Conservation (phyloP, 2,888 invertebrate genomes). For the Eupithecia abbreviata region DNA sequence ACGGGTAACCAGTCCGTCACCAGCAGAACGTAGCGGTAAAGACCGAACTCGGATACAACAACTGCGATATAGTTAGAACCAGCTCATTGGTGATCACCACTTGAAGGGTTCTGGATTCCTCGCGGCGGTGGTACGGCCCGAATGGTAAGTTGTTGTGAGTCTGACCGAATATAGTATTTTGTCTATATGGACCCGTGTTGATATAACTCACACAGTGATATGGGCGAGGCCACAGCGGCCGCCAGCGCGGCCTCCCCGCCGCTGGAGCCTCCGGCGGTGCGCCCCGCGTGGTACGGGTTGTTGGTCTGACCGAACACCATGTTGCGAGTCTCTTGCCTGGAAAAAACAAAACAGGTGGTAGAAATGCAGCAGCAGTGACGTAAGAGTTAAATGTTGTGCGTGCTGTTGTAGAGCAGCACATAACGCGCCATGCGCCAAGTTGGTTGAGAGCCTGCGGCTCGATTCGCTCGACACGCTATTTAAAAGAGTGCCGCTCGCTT, state of each 20-base stretch:
- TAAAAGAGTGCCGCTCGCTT: neutral
- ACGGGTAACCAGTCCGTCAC: too few species aligned
- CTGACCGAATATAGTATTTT: conserved; percentile 86
- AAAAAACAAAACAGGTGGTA: neutral
- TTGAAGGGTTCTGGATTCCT: too few species aligned
- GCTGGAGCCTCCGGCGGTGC: conserved; percentile 96
- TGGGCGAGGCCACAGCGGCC: conserved; percentile 90
- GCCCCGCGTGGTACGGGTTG: conserved; percentile 95
- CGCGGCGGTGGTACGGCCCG: too few species aligned
- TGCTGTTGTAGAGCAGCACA: too few species aligned
- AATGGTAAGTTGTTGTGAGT: conserved; percentile 74
- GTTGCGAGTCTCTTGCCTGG: conserved; percentile 92
- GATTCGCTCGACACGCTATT: neutral
- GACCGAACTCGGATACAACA: too few species aligned
- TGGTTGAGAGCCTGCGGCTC: neutral
- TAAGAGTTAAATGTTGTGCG: too few species aligned
- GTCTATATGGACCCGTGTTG: too few species aligned
- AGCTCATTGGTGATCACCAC: too few species aligned
- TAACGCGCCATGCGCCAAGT: too few species aligned
- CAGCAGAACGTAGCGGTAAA: too few species aligned
- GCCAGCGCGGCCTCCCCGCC: conserved; percentile 93
- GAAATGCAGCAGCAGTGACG: neutral
- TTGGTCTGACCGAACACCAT: conserved; percentile 93
- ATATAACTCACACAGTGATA: conserved; percentile 90
- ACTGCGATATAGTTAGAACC: too few species aligned